Evolutionary conservation across 2,797 vertebrate species (phyloP), one percentile per base, ranked within the genome.

Genomic region (Sparus aurata): DNA sequence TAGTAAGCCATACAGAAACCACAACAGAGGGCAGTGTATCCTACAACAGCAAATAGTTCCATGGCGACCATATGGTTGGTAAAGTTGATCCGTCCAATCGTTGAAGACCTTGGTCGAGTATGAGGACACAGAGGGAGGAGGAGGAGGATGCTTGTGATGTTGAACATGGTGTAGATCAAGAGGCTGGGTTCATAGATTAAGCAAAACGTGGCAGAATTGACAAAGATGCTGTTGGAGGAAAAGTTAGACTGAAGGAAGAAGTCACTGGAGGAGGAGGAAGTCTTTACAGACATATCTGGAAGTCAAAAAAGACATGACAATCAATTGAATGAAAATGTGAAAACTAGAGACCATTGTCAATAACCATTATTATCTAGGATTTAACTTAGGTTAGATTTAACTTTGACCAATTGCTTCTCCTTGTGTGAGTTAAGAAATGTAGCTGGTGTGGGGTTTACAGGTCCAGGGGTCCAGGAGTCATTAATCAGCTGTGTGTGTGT

Each of bases 1-100:
- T 0, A 61, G 0, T 30, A 0, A 3, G 0, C 0, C 0, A 0
- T 0, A 0, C 13, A 61, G 15, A 72, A 1, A 3, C 46, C 27
- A 9, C 0, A 27, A 0, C 0, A 23, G 20, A 0, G 34, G 9
- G 58, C 0, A 4, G 0, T 5, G 2, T 0, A 1, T 3, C 69
- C 72, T 0, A 54, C 1, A 1, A 68, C 1, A 0, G 16, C 30
- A 1, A 75, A 1, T 17, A 84, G 23, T 70, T 89, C 81, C 2
- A 78, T 4, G 20, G 2, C 0, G 12, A 73, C 66, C 58, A 60
- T 25, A 81, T 89, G 65, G 79, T 70, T 84, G 20, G 71, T 75
- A 27, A 88, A 68, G 68, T 0, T 5, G 73, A n/a, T 86, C 69
- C 1, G 53, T n/a, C 4, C 80, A 75, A 45, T 43, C 49, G 46